Conservation (phyloP, 2,797 vertebrate genomes). For the Leuciscus waleckii region DNA sequence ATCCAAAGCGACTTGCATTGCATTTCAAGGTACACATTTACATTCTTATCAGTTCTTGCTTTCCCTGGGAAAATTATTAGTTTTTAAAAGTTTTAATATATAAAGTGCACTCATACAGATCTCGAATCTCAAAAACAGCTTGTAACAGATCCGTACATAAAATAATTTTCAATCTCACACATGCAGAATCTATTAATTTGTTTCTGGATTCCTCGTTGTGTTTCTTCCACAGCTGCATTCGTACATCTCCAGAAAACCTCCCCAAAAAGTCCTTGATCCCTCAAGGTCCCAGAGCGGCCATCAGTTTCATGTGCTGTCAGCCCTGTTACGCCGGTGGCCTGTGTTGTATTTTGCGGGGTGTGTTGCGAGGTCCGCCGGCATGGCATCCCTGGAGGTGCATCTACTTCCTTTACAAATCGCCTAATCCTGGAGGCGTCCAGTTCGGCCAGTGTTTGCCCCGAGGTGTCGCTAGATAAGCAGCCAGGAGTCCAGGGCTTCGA, state of each 20-base stretch:
- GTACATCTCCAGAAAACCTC: not conserved
- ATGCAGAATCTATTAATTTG: constrained; percentile 1
- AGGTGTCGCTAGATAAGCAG: constrained; percentile 48
- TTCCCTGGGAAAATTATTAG: too few species aligned
- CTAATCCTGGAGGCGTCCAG: constrained; percentile 24
- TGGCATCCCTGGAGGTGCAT: constrained; percentile 20
- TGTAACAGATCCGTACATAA: not conserved
- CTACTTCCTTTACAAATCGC: constrained; percentile 48
- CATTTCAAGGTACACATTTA: too few species aligned
- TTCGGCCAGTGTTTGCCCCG: not conserved
- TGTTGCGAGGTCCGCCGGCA: constrained; percentile 19
- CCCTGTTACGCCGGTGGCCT: constrained; percentile 4
- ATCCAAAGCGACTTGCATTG: too few species aligned
- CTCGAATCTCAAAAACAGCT: not conserved
- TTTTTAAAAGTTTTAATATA: not conserved
- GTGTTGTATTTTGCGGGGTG: not conserved
- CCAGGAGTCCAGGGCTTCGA: not conserved
- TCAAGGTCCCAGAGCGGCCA: constrained; percentile 4
- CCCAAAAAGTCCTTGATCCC: not conserved
- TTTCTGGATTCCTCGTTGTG: not conserved
- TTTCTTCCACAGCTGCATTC: constrained; percentile 15
- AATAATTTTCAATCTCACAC: not conserved
- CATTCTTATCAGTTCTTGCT: too few species aligned
- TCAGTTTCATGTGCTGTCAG: constrained; percentile 43
- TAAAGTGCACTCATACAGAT: not conserved